Conservation (phyloP, 2,888 invertebrate species). For the Stomorhina lunata region DNA sequence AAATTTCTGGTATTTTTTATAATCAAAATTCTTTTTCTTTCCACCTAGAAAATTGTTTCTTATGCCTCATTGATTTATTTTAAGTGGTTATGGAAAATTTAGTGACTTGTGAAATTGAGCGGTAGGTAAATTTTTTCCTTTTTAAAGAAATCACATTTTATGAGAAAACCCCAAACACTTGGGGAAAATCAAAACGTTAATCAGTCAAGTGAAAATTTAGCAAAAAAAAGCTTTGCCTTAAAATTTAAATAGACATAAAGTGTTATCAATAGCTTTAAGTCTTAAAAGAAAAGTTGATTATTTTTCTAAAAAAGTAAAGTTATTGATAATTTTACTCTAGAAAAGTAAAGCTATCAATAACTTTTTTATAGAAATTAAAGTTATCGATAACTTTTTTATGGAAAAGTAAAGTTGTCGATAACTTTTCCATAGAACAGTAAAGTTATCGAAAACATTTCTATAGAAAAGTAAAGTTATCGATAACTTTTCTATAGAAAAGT, state of each 20-base stretch:
- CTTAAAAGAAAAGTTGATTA: no score
- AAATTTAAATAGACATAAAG: background rate
- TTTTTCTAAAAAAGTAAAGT: no score
- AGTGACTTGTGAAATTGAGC: constrained; percentile 42
- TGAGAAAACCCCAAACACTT: constrained; percentile 23
- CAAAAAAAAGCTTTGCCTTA: constrained; percentile 24
- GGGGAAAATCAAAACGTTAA: constrained; percentile 18
- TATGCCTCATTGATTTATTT: constrained; percentile 41
- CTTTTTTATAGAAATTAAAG: no score
- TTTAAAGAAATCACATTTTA: background rate
- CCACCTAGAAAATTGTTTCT: constrained; percentile 21
- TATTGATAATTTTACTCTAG: no score
- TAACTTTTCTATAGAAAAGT: no score
- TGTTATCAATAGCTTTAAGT: no score
- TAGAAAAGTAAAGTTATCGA: no score
- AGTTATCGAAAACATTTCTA: no score
- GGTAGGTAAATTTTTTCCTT: background rate
- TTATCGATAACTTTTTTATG: no score
- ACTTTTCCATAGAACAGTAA: no score
- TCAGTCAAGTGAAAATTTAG: constrained; percentile 49
- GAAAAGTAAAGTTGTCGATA: no score
- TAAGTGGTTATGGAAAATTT: constrained; percentile 46
- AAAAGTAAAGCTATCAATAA: no score
- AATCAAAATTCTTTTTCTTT: background rate
- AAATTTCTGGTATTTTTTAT: background rate